A percentile compares a stretch with the other conserved stretches of the same genome.
These are phyloP conservation scores for Elysia chlorotica DNA, from an alignment of 1,140 invertebrate genomes.

Conservation along the genomic window DNA sequence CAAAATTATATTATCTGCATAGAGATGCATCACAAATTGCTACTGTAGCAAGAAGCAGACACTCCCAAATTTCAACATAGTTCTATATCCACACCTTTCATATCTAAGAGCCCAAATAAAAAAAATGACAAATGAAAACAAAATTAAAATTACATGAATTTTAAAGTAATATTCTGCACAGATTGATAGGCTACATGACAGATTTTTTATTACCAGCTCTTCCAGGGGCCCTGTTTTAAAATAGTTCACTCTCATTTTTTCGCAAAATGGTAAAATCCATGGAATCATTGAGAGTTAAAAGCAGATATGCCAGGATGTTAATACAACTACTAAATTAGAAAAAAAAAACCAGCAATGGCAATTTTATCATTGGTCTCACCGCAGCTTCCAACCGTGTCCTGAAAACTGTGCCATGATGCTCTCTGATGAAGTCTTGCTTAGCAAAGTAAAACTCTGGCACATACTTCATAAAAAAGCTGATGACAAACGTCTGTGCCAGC, in stretches of 20 bases:
- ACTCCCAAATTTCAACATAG: too few relatives aligned
- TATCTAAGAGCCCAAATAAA: too few relatives aligned
- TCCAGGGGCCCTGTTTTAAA: neutral
- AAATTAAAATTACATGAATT: too few relatives aligned
- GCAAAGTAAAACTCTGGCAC: neutral
- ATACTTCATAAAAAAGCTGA: conserved; percentile 7
- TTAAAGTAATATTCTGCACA: too few relatives aligned
- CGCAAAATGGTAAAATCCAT: neutral
- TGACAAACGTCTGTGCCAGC: neutral
- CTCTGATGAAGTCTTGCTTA: conserved; percentile 4
- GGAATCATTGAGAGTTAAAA: neutral
- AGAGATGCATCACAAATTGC: too few relatives aligned
- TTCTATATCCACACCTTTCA: too few relatives aligned
- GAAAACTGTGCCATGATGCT: conserved; percentile 7
- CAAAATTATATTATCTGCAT: too few relatives aligned
- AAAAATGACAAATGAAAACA: too few relatives aligned
- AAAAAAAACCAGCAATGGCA: neutral
- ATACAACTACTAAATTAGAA: neutral
- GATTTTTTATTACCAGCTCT: too few relatives aligned
- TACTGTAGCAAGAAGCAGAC: too few relatives aligned
- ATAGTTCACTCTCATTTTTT: neutral
- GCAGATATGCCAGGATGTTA: neutral
- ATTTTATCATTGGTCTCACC: neutral
- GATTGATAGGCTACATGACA: too few relatives aligned
- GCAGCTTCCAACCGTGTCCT: conserved; percentile 1